Evolutionary conservation across 92 coral and sea anemone genomes (phyloP).

Genomic region (Epizoanthus scotinus): DNA sequence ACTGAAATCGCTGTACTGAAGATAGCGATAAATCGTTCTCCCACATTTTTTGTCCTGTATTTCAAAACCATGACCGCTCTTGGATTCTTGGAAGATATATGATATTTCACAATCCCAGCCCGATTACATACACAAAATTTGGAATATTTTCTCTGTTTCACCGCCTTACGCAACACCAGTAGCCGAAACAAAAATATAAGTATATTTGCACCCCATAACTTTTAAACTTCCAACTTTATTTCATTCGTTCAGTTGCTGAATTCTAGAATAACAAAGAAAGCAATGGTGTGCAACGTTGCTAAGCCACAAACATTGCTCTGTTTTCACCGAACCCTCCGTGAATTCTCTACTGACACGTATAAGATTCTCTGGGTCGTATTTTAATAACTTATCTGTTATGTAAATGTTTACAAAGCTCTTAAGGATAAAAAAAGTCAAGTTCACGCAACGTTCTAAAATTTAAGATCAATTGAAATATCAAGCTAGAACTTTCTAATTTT

Average conservation of each 20-base stretch:
- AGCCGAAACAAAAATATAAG: neutral
- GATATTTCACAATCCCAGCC: neutral
- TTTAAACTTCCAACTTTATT: too few relatives aligned
- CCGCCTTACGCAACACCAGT: neutral
- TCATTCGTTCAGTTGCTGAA: too few relatives aligned
- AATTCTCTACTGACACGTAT: too few relatives aligned
- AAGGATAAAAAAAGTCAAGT: neutral
- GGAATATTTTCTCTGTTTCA: neutral
- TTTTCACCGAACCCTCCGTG: neutral
- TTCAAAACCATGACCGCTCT: neutral
- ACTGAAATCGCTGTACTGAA: conserved; percentile 3
- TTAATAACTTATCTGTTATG: too few relatives aligned
- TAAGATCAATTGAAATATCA: neutral
- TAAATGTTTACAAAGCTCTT: too few relatives aligned
- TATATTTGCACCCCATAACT: too few relatives aligned
- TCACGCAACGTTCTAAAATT: neutral
- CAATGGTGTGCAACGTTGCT: too few relatives aligned
- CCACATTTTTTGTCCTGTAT: neutral
- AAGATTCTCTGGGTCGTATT: too few relatives aligned
- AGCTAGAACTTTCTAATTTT: neutral
- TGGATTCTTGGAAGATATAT: neutral
- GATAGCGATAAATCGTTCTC: too few relatives aligned
- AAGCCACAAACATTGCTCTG: neutral
- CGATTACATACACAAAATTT: neutral
- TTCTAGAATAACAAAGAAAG: too few relatives aligned